Base-by-base conservation (phyloP, 2,113 vertebrate species). In the Chlamydotis undulata region DNA sequence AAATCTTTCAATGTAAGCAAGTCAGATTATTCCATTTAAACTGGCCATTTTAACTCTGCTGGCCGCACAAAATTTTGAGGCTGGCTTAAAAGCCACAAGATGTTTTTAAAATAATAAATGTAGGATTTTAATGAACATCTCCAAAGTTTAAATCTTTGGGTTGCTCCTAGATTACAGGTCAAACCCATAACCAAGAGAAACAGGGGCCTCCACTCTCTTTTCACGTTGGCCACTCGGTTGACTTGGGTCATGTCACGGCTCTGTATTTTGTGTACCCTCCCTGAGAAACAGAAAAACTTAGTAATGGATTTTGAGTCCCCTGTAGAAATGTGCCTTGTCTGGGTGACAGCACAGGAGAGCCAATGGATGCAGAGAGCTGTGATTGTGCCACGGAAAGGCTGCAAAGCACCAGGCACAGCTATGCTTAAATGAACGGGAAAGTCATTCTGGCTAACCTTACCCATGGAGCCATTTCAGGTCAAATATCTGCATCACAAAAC, bases 311-410 rank as follows among this genome's bases (percentile, higher is more conserved):
- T 81, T 53, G 29, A 11, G 6, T 13, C 19, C 63, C 35, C 52
- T 43, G 25, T 8, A 57, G 26, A 83, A 52, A 33, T 1, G 39
- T 49, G 41, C 4, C 50, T 56, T 45, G 22, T 12, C 37, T 68
- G 69, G 60, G 45, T 41, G 53, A 43, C 0, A 2, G 60, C 52
- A 70, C 73, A 45, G 69, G 52, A 78, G 60, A 35, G 12, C 35
- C 0, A 0, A 47, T 0, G 5, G 60, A 53, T 12, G 0, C 2
- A 4, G 14, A 71, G 33, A 61, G 65, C 52, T 35, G 45, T 5
- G 25, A 13, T n/a, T n/a, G 53, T 57, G 71, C 35, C 7, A 2
- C 6, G 1, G 67, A 53, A 33, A 47, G 18, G 73, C 29, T 78
- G 63, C 83, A 50, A 31, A 78, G n/a, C 1, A 3, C 17, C n/a